A percentile compares a stretch with the other conserved stretches of the same genome.
Conservation (phyloP, 1,140 invertebrate species). For the Apocrypta bakeri region DNA sequence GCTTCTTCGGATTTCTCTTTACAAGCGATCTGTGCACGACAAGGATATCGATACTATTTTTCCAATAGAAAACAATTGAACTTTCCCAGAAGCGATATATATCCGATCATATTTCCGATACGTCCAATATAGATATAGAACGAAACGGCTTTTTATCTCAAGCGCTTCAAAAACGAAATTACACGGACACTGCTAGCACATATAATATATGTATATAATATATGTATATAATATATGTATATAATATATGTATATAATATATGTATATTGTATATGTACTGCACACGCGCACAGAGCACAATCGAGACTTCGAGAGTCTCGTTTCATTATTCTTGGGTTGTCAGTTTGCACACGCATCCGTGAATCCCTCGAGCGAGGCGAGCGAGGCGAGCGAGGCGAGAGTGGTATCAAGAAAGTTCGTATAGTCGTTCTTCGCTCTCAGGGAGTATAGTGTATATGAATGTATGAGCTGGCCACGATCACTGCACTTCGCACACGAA, state of each 20-base stretch:
- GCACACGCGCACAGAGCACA: constrained; percentile 2
- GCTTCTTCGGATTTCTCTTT: not conserved
- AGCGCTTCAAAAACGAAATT: not conserved
- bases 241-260: not conserved
- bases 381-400: not conserved
- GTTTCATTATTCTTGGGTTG: constrained; percentile 10
- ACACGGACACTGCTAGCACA: not conserved
- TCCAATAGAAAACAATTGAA: not conserved
- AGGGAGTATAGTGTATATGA: not conserved
- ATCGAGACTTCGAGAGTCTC: not conserved
- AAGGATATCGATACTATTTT: not conserved
- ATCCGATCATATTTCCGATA: too few species aligned
- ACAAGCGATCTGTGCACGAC: too few species aligned
- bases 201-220: not conserved
- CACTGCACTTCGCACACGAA: constrained; percentile 89
- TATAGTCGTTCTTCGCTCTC: not conserved
- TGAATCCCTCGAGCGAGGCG: constrained; percentile 7
- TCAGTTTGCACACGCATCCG: not conserved
- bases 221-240: not conserved
- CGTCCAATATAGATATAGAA: not conserved
- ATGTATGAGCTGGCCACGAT: not conserved
- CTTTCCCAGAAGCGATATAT: not conserved
- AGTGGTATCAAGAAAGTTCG: constrained; percentile 18
- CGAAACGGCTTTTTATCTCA: not conserved
- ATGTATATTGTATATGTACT: not conserved